Percentiles rank a stretch among this genome's conserved stretches.
Evolutionary conservation across 2,888 invertebrate species (phyloP).

Genomic region (Drosophila aldrichi): DNA sequence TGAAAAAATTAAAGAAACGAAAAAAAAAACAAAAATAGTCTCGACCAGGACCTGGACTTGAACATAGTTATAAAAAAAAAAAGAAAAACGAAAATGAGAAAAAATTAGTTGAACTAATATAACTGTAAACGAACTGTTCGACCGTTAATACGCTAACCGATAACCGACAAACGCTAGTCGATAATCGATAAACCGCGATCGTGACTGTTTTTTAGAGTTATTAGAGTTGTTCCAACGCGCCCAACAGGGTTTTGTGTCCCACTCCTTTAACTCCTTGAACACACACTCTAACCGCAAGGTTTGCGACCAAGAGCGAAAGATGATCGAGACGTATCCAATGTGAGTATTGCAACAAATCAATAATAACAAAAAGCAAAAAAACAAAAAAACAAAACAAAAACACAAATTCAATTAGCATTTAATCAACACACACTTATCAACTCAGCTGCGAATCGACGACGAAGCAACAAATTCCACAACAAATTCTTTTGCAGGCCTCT

Average conservation of each 20-base stretch:
- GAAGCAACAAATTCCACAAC: constrained; percentile 12
- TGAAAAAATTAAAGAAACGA: constrained; percentile 46
- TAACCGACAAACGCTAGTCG: constrained; percentile 9
- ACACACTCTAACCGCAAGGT: constrained; percentile 65
- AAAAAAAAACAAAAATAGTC: constrained; percentile 57
- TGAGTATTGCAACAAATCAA: constrained; percentile 74
- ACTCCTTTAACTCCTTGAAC: constrained; percentile 67
- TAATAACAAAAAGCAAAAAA: constrained; percentile 41
- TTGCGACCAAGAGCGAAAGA: constrained; percentile 73
- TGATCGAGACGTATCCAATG: constrained; percentile 67
- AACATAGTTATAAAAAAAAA: constrained; percentile 26
- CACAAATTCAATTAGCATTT: constrained; percentile 43
- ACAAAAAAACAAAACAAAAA: neutral
- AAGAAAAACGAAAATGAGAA: neutral
- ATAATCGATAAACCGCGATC: constrained; percentile 36
- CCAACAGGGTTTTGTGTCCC: constrained; percentile 62
- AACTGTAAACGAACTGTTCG: constrained; percentile 26
- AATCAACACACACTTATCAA: constrained; percentile 33
- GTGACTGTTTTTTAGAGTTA: constrained; percentile 63
- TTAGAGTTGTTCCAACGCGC: constrained; percentile 67
- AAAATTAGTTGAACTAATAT: constrained; percentile 18
- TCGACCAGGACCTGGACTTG: constrained; percentile 35
- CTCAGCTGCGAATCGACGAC: neutral
- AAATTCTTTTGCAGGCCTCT: constrained; percentile 9
- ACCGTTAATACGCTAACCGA: constrained; percentile 22